Conservation (phyloP, 2,113 vertebrate genomes). For the Burhinus oedicnemus region DNA sequence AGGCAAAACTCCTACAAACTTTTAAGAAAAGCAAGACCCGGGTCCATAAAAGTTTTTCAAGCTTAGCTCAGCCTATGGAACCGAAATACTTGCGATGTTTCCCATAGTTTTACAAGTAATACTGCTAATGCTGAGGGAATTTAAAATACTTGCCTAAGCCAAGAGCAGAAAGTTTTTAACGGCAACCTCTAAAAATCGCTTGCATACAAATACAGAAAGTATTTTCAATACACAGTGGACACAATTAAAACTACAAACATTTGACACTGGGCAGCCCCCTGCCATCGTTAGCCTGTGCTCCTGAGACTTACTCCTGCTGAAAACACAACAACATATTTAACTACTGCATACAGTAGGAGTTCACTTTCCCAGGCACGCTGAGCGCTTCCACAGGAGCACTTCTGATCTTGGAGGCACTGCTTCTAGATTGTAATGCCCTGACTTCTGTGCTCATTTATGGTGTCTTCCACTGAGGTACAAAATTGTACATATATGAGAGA, state of each 20-base stretch:
- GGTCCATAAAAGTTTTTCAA: not conserved
- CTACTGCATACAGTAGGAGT: not conserved
- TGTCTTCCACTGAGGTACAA: not conserved
- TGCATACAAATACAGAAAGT: not conserved
- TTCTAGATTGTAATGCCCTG: not conserved
- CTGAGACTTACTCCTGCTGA: not conserved
- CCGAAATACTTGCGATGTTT: not conserved
- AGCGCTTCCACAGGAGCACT: not conserved
- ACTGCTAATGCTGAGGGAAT: not conserved
- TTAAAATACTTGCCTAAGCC: not conserved
- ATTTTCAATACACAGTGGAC: not conserved
- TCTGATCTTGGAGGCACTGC: not conserved
- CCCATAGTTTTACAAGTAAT: not conserved
- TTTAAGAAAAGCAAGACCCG: not conserved
- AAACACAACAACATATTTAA: not conserved
- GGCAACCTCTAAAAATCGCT: not conserved
- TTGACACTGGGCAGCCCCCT: not conserved
- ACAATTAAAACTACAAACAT: conserved; percentile 13
- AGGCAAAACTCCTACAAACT: not conserved
- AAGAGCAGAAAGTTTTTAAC: conserved; percentile 7
- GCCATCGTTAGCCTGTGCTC: not conserved
- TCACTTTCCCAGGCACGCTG: not conserved
- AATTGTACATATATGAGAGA: not conserved
- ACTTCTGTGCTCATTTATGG: not conserved
- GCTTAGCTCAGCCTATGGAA: not conserved